These are phyloP conservation scores for Globia sparganii DNA, from an alignment of 2,888 invertebrate genomes.

Conservation along the genomic window DNA sequence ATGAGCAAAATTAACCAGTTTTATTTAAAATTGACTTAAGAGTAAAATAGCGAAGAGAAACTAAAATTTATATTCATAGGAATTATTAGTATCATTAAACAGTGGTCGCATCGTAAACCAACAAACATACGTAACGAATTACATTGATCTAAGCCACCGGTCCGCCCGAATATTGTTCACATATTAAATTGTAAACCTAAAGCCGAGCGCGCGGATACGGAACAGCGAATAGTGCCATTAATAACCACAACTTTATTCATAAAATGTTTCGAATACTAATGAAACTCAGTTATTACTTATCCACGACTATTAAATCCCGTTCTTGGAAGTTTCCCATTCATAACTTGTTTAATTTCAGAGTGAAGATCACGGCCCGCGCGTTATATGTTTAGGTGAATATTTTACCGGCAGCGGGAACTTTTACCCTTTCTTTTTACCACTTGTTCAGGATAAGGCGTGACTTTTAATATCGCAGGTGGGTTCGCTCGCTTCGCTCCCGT, in stretches of 20 bases:
- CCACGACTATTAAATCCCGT: conserved; percentile 76
- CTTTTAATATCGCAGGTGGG: conserved; percentile 76
- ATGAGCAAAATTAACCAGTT: conserved; percentile 10
- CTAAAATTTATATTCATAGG: conserved; percentile 5
- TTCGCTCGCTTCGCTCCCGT: conserved; percentile 33
- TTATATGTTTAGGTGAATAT: conserved; percentile 79
- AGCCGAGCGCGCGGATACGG: conserved; percentile 54
- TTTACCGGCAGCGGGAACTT: conserved; percentile 69
- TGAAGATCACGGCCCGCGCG: conserved; percentile 73
- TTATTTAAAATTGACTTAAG: conserved; percentile 19
- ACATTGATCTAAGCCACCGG: conserved; percentile 52
- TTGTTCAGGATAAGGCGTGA: conserved; percentile 74
- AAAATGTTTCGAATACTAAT: conserved; percentile 72
- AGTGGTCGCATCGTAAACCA: conserved; percentile 8
- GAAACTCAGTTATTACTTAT: conserved; percentile 75
- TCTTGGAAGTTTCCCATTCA: conserved; percentile 76
- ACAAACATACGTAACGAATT: conserved; percentile 34
- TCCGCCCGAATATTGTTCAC: conserved; percentile 55
- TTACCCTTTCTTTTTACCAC: conserved; percentile 76
- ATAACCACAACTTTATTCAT: conserved; percentile 70
- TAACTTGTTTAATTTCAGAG: conserved; percentile 82
- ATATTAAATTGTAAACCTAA: conserved; percentile 66
- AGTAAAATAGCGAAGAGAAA: neutral
- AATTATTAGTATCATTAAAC: conserved; percentile 26
- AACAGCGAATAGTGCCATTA: conserved; percentile 69